phyloP scores from a whole-genome alignment of 1,140 invertebrate species.

The Ips nitidus region DNA sequence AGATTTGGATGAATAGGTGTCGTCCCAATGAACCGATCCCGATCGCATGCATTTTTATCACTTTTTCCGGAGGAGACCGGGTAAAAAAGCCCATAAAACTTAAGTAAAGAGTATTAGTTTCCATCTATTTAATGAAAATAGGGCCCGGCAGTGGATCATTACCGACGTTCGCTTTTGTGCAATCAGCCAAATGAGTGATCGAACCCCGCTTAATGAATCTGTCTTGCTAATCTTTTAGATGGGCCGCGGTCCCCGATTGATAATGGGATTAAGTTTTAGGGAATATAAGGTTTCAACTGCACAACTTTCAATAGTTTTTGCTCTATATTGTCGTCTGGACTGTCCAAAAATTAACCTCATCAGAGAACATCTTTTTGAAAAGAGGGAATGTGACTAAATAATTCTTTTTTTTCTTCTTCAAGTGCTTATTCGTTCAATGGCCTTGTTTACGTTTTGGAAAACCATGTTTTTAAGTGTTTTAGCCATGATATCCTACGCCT shows the following conservation, averaged over 20 bases:
- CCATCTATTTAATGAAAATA: constrained; percentile 37
- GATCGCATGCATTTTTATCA: constrained; percentile 32
- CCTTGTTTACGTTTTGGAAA: too few relatives aligned
- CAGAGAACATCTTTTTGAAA: too few relatives aligned
- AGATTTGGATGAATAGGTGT: constrained; percentile 10
- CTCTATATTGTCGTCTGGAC: too few relatives aligned
- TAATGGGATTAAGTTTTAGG: constrained; percentile 55
- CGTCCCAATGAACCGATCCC: constrained; percentile 13
- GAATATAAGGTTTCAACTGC: not conserved
- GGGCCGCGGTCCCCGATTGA: constrained; percentile 50
- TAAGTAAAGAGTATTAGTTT: constrained; percentile 36
- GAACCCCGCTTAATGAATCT: constrained; percentile 54
- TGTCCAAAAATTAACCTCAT: too few relatives aligned
- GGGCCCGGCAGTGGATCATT: constrained; percentile 34
- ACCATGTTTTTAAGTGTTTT: too few relatives aligned
- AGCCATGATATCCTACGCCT: too few relatives aligned
- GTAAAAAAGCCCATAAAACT: constrained; percentile 32
- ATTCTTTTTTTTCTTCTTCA: too few relatives aligned
- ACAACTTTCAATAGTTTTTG: too few relatives aligned
- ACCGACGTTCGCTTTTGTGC: constrained; percentile 40
- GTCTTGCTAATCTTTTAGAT: constrained; percentile 54
- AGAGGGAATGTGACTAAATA: too few relatives aligned
- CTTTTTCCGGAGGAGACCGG: constrained; percentile 18
- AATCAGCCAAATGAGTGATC: constrained; percentile 54
- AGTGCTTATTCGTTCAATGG: too few relatives aligned